Evolutionary conservation across 2,888 invertebrate species (phyloP).

Genomic region (Brenthis daphne): DNA sequence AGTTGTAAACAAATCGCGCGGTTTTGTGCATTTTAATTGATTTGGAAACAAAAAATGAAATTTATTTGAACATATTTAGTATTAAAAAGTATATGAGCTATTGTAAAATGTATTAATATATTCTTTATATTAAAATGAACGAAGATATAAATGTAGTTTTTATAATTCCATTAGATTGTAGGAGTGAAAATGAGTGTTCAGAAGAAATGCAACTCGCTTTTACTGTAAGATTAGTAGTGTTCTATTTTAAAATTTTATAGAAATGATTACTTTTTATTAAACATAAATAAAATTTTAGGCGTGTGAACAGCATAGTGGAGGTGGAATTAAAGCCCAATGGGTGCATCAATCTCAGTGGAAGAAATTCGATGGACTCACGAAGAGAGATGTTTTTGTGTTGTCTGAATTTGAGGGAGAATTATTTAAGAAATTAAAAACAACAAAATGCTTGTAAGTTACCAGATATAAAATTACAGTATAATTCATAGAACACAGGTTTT

Average conservation of each 20-base stretch:
- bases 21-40: neutral
- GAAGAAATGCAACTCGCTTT: slow-evolving; percentile 84
- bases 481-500: neutral
- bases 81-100: neutral
- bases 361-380: slow-evolving; percentile 81
- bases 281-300: slow-evolving; percentile 61
- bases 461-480: neutral
- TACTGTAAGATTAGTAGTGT: slow-evolving; percentile 68
- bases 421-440: slow-evolving; percentile 84
- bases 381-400: slow-evolving; percentile 89
- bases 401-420: slow-evolving; percentile 88
- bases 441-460: slow-evolving; percentile 86
- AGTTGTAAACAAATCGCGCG: slow-evolving; percentile 40
- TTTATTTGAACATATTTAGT: neutral
- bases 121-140: slow-evolving; percentile 50
- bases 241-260: slow-evolving; percentile 6
- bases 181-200: slow-evolving; percentile 77
- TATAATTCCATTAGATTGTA: slow-evolving; percentile 76
- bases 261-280: slow-evolving; percentile 26
- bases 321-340: slow-evolving; percentile 84
- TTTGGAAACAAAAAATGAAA: slow-evolving; percentile 6
- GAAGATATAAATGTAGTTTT: slow-evolving; percentile 76
- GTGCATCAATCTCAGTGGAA: slow-evolving; percentile 83
- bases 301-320: slow-evolving; percentile 80
- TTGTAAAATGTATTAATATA: slow-evolving; percentile 5